A percentile compares a stretch with the other conserved stretches of the same genome.
Evolutionary conservation across 1,140 invertebrate genomes (phyloP).

Genomic region (Tetraneura akinire): DNA sequence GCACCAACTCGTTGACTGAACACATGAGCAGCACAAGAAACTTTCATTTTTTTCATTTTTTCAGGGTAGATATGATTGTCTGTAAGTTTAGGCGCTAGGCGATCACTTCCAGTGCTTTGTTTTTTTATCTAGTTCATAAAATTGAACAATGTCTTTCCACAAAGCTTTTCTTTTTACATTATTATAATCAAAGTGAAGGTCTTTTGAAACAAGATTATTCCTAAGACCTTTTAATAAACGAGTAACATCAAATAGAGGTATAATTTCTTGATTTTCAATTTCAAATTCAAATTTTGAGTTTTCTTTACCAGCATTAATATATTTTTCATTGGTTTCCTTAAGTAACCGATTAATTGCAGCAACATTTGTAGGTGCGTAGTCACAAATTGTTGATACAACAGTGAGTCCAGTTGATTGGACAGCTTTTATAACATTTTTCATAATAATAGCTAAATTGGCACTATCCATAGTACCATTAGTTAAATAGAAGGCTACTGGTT

Average conservation of each 20-base stretch:
- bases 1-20: no score
- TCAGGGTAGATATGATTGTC: no score
- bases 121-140: not conserved
- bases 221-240: not conserved
- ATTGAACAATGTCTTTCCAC: not conserved
- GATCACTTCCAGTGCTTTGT: not conserved
- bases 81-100: no score
- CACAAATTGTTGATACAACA: not conserved
- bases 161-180: not conserved
- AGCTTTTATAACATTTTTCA: not conserved
- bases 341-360: not conserved
- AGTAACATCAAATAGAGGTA: not conserved
- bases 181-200: not conserved
- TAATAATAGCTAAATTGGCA: not conserved
- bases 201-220: not conserved
- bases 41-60: no score
- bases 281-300: not conserved
- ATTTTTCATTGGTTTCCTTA: not conserved
- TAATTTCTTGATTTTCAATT: not conserved
- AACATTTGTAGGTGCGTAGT: not conserved
- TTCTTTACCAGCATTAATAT: not conserved
- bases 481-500: not conserved
- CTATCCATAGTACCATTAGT: conserved; percentile 5
- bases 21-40: no score
- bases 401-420: not conserved